Conservation (phyloP, 2,797 vertebrate genomes). For the Buceros bicornis region DNA sequence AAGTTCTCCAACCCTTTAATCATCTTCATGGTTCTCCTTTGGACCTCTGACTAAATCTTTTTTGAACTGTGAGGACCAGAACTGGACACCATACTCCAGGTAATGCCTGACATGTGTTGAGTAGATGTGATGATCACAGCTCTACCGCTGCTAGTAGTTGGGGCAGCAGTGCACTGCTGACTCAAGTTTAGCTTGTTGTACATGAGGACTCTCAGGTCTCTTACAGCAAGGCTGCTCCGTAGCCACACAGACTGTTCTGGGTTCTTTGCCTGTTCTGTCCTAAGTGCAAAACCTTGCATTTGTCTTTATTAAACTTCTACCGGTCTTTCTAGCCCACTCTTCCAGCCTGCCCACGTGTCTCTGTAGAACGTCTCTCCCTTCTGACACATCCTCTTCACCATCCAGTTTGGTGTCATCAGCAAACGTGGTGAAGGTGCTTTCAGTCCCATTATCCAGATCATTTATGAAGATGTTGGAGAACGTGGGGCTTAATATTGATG, state of each 20-base stretch:
- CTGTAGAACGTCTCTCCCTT: neutral
- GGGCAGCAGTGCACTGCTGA: neutral
- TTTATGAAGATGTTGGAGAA: neutral
- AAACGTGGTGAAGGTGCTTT: neutral
- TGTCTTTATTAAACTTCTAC: neutral
- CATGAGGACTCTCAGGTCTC: neutral
- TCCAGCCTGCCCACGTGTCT: neutral
- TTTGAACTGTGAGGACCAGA: neutral
- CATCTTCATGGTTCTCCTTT: neutral
- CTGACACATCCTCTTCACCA: neutral
- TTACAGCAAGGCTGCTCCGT: neutral
- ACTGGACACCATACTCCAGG: neutral
- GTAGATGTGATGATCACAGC: neutral
- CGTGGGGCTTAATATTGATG: neutral
- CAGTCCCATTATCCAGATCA: neutral
- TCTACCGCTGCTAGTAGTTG: neutral
- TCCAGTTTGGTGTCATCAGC: neutral
- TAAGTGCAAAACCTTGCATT: neutral
- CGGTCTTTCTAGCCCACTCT: neutral
- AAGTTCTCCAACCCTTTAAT: neutral
- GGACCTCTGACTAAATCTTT: neutral
- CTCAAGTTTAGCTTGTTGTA: neutral
- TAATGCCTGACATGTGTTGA: neutral
- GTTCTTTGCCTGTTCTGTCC: too few relatives aligned
- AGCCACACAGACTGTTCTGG: neutral